A percentile compares a stretch with the other conserved stretches of the same genome.
phyloP scores from a whole-genome alignment of 2,888 invertebrate species.

The Cheiracanthium punctorium region DNA sequence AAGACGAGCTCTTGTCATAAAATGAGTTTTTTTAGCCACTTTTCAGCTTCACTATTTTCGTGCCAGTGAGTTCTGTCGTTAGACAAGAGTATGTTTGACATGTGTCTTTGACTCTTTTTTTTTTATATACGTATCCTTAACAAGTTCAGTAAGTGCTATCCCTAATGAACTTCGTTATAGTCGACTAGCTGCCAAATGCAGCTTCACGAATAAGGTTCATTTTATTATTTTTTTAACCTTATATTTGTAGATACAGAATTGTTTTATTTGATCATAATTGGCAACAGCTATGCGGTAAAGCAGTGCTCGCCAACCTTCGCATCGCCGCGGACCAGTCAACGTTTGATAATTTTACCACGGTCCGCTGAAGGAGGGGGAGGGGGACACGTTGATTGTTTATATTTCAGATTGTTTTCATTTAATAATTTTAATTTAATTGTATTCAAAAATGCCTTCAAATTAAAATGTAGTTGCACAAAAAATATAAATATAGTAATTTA shows the following conservation, averaged over 20 bases:
- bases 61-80: background rate
- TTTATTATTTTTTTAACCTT: background rate
- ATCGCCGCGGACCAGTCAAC: too few species aligned
- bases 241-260: background rate
- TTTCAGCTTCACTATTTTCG: background rate
- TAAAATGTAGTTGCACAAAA: too few species aligned
- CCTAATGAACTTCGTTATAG: background rate
- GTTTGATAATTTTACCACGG: too few species aligned
- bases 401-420: too few species aligned
- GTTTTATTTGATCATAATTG: background rate
- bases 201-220: background rate
- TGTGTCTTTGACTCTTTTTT: background rate
- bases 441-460: too few species aligned
- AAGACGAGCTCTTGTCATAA: background rate
- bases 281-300: background rate
- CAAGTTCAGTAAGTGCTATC: background rate
- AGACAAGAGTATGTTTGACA: background rate
- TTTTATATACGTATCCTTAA: background rate
- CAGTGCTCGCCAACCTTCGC: too few species aligned
- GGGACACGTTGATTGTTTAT: too few species aligned
- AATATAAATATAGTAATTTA: too few species aligned
- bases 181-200: background rate
- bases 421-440: too few species aligned
- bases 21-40: background rate
- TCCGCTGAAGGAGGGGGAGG: too few species aligned